Base-by-base conservation (phyloP, 2,888 invertebrate species). In the Eudemis profundana region DNA sequence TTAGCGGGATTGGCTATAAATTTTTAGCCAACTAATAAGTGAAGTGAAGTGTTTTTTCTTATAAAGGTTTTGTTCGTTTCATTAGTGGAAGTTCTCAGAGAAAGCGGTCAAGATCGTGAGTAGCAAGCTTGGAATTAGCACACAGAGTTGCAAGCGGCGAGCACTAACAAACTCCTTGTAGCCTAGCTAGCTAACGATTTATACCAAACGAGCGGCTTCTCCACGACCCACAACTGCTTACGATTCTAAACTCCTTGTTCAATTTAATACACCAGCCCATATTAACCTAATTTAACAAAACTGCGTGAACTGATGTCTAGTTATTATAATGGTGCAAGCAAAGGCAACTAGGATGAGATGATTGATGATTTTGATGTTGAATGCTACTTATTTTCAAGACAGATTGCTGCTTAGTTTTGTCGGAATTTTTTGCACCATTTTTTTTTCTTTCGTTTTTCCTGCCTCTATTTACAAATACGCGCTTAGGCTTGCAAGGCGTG, bases 161-260 rank as follows among this genome's bases (percentile, higher is more conserved):
- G 23, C 69, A 70, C 75, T 83, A 83, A 83, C 85, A 83, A 85
- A 85, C 83, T 81, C 83, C 86, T 85, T 83, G 84, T 85, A 85
- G 83, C 79, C 74, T 15, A 10, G 8, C 74, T 15, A 10, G 8
- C 10, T 68, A 70, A 71, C 71, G 78, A 80, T 82, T 82, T 81
- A 85, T 79, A 78, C 79, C 78, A 83, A 84, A 81, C 81, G 75
- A 72, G 73, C 65, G 65, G 69, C 70, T n/a, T n/a, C 72, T 36
- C 33, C 51, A 12, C 38, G 49, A 47, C 36, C 23, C 23, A 21
- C 29, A 66, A 44, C 60, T 40, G 49, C 44, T 27, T 17, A 29
- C 21, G 21, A 44, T 46, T 54, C 14, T 19, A 21, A 4, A 47
- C 10, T 33, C 12, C 10, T 0, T 33, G 23, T 15, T n/a, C 46